Conservation (phyloP, 2,797 vertebrate genomes). For the Sebastes nivosus region DNA sequence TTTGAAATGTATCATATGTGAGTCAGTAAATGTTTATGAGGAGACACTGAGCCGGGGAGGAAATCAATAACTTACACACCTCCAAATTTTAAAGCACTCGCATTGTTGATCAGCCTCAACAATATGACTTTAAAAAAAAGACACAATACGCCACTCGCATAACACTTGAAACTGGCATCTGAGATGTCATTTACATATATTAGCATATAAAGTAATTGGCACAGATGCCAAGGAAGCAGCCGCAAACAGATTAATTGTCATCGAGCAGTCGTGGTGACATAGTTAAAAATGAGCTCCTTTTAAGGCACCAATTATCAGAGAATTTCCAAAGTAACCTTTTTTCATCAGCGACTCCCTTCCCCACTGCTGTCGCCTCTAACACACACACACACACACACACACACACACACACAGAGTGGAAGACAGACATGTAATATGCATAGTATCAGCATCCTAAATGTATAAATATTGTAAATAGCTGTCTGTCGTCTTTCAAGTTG, state of each 20-base stretch:
- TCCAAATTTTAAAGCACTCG: slow-evolving; percentile 59
- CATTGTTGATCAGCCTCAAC: slow-evolving; percentile 70
- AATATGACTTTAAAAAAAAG: slow-evolving; percentile 65
- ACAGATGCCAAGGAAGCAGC: slow-evolving; percentile 87
- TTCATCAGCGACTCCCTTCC: slow-evolving; percentile 67
- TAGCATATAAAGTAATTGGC: slow-evolving; percentile 90
- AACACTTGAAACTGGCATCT: slow-evolving; percentile 83
- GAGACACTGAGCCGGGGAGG: background rate
- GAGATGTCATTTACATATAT: slow-evolving; percentile 88
- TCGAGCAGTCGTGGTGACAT: slow-evolving; percentile 84
- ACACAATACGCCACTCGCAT: slow-evolving; percentile 74
- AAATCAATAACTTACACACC: slow-evolving; percentile 46
- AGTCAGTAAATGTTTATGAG: background rate
- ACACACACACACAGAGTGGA: slow-evolving; percentile 26
- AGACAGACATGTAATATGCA: slow-evolving; percentile 56
- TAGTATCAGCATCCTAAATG: slow-evolving; percentile 70
- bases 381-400: background rate
- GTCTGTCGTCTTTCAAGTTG: slow-evolving; percentile 71
- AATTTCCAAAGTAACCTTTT: slow-evolving; percentile 83
- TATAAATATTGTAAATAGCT: slow-evolving; percentile 80
- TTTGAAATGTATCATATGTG: background rate
- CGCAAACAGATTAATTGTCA: slow-evolving; percentile 89
- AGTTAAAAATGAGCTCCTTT: slow-evolving; percentile 87
- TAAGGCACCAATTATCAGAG: slow-evolving; percentile 87
- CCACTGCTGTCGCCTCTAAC: slow-evolving; percentile 33